phyloP scores from a whole-genome alignment of 2,113 vertebrate genomes.

The Felis catus region DNA sequence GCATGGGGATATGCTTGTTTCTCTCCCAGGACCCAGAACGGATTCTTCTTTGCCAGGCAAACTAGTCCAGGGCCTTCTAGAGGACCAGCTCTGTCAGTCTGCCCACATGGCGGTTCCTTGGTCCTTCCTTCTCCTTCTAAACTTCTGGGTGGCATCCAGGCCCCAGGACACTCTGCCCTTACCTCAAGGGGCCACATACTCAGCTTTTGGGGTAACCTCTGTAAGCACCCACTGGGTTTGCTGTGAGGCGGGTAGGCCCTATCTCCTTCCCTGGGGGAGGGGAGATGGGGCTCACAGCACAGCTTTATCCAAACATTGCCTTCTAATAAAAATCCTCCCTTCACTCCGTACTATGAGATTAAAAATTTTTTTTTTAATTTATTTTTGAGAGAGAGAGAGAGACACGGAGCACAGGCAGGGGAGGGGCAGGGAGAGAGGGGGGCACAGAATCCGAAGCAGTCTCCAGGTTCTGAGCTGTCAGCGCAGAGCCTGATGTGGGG shows the following conservation, averaged over 20 bases:
- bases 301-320: not conserved
- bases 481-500: too few relatives aligned
- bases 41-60: not conserved
- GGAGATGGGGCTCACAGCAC: not conserved
- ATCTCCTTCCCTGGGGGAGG: not conserved
- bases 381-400: not conserved
- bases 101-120: not conserved
- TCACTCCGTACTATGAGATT: not conserved
- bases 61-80: not conserved
- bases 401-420: too few relatives aligned
- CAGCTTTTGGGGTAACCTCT: not conserved
- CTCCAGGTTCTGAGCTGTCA: too few relatives aligned
- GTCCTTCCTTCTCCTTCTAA: not conserved
- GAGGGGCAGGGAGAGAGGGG: too few relatives aligned
- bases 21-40: not conserved
- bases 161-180: not conserved
- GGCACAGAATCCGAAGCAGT: too few relatives aligned
- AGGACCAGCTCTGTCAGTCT: not conserved
- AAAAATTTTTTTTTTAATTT: too few relatives aligned
- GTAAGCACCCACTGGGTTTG: not conserved
- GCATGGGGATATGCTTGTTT: not conserved
- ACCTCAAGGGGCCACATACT: too few relatives aligned
- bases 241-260: not conserved
- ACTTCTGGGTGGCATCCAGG: not conserved
- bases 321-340: not conserved